A percentile compares a stretch with the other conserved stretches of the same genome.
phyloP scores from a whole-genome alignment of 30 jellyfish, hydroid and myxozoan species.

The Cassiopea andromeda region DNA sequence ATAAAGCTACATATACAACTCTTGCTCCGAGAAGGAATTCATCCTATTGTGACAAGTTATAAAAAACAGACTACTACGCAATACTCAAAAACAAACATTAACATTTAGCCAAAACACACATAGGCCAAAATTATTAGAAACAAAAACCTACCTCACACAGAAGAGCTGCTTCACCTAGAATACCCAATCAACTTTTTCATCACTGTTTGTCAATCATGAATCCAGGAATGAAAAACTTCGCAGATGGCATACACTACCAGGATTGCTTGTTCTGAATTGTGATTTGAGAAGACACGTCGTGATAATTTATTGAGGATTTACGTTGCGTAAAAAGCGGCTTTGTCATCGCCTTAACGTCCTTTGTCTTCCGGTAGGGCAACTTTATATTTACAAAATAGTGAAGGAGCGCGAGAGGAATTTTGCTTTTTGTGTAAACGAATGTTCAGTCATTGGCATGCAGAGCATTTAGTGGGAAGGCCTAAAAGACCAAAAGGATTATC shows the following conservation, averaged over 20 bases:
- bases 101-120: too few species aligned
- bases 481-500: neutral
- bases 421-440: neutral
- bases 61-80: too few species aligned
- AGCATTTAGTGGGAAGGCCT: neutral
- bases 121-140: too few species aligned
- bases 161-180: too few species aligned
- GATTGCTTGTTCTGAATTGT: neutral
- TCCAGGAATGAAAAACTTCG: neutral
- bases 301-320: neutral
- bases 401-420: neutral
- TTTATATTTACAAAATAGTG: neutral
- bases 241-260: neutral
- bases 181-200: too few species aligned
- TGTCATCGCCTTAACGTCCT: conserved; percentile 9
- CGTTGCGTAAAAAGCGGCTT: neutral
- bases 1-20: too few species aligned
- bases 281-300: neutral
- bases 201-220: neutral
- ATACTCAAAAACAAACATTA: too few species aligned
- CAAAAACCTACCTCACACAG: too few species aligned
- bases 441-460: neutral
- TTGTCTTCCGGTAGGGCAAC: conserved; percentile 4
- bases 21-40: too few species aligned
- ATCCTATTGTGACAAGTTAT: too few species aligned